Percentiles rank a stretch among this genome's conserved stretches.
These are phyloP conservation scores for Disparrhopalites patrizii DNA, from an alignment of 2,888 invertebrate genomes.

Conservation along the genomic window DNA sequence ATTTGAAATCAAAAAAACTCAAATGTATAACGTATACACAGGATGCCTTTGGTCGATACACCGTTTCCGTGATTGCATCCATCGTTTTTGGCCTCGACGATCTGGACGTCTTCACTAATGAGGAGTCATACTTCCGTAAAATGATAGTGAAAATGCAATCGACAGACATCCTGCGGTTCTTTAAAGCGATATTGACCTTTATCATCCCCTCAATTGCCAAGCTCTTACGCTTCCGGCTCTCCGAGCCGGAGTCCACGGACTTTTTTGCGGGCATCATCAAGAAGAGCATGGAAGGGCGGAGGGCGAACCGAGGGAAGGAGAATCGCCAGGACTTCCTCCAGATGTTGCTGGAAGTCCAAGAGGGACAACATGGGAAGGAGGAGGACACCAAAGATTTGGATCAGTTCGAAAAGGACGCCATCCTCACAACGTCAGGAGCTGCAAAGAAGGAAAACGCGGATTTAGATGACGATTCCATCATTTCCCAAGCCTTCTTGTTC, in stretches of 20 bases:
- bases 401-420: background rate
- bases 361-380: background rate
- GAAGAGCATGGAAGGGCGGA: background rate
- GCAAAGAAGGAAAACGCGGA: background rate
- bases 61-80: constrained; percentile 49
- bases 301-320: background rate
- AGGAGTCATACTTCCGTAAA: constrained; percentile 51
- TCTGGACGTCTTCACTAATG: constrained; percentile 45
- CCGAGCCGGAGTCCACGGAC: background rate
- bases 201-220: background rate
- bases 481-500: constrained; percentile 20
- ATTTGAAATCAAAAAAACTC: no score
- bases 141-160: constrained; percentile 39
- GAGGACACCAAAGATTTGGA: no score
- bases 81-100: constrained; percentile 54
- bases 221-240: background rate
- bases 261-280: background rate
- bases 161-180: background rate
- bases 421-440: background rate
- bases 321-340: constrained; percentile 49
- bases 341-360: constrained; percentile 24
- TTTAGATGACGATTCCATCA: constrained; percentile 14
- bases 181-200: background rate
- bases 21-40: no score
- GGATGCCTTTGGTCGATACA: constrained; percentile 29